These are phyloP conservation scores for Mionectes macconnelli DNA, from an alignment of 2,113 vertebrate genomes.

Conservation along the genomic window DNA sequence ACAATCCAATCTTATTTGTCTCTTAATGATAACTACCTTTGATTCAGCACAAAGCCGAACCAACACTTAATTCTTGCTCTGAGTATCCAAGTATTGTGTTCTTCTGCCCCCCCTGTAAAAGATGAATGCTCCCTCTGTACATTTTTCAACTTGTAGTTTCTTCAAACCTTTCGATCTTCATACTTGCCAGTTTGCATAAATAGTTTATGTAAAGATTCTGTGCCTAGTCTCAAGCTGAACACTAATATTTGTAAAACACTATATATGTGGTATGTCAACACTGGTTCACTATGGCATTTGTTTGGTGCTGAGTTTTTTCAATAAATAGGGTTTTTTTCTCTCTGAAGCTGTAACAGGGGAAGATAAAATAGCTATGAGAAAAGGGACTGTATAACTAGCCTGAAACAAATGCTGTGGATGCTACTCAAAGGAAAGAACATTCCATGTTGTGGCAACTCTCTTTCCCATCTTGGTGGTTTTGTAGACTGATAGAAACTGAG, in stretches of 20 bases:
- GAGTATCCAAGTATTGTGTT: background rate
- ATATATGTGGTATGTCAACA: background rate
- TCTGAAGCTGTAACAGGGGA: background rate
- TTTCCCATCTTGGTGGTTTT: background rate
- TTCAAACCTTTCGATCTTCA: background rate
- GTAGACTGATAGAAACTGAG: background rate
- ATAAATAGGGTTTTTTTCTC: background rate
- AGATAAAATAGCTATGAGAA: background rate
- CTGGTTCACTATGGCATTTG: background rate
- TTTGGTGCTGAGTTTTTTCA: background rate
- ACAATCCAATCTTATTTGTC: background rate
- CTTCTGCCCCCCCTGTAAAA: background rate
- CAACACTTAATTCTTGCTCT: background rate
- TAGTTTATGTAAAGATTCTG: background rate
- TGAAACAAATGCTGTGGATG: background rate
- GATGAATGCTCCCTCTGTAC: background rate
- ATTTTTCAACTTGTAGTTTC: background rate
- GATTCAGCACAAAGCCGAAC: background rate
- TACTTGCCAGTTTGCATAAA: background rate
- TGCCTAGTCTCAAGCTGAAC: background rate
- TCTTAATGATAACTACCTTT: background rate
- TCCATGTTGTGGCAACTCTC: background rate
- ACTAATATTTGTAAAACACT: background rate
- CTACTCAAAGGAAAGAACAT: background rate
- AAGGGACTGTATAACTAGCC: background rate